Percentiles rank a stretch among this genome's conserved stretches.
Conservation (phyloP, 2,888 invertebrate species). For the Chironomus riparius region DNA sequence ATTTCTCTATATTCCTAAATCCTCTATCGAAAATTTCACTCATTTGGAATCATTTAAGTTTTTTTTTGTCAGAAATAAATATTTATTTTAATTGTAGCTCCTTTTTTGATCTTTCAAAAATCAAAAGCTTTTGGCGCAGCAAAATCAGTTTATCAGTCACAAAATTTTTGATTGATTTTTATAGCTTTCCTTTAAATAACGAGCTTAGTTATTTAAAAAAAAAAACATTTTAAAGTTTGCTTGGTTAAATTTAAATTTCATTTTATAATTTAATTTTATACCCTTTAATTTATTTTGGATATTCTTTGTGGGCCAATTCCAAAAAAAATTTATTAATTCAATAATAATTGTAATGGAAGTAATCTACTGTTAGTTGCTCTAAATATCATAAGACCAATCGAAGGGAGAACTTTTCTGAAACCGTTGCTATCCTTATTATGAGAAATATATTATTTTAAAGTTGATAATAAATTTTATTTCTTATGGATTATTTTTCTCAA, state of each 20-base stretch:
- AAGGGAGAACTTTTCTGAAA: slow-evolving; percentile 59
- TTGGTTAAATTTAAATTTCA: neutral
- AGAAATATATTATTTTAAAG: neutral
- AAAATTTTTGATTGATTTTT: neutral
- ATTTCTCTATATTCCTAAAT: neutral
- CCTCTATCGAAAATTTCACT: neutral
- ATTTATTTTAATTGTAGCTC: neutral
- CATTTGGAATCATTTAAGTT: neutral
- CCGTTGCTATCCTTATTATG: slow-evolving; percentile 40
- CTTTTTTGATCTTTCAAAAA: neutral
- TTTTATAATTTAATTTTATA: neutral
- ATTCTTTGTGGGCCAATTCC: slow-evolving; percentile 29
- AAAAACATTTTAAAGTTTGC: slow-evolving; percentile 6
- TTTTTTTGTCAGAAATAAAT: neutral
- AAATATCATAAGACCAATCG: slow-evolving; percentile 34
- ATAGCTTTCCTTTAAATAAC: neutral
- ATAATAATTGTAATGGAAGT: neutral
- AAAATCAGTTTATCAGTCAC: neutral
- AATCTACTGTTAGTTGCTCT: slow-evolving; percentile 49
- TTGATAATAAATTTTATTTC: neutral
- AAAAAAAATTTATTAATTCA: slow-evolving; percentile 28
- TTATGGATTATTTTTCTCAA: neutral
- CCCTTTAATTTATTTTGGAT: neutral
- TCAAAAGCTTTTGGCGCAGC: neutral
- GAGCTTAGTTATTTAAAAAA: neutral